Evolutionary conservation across 2,888 invertebrate species (phyloP), one percentile per base, ranked within the genome.

Genomic region (Digitonthophagus gazella): DNA sequence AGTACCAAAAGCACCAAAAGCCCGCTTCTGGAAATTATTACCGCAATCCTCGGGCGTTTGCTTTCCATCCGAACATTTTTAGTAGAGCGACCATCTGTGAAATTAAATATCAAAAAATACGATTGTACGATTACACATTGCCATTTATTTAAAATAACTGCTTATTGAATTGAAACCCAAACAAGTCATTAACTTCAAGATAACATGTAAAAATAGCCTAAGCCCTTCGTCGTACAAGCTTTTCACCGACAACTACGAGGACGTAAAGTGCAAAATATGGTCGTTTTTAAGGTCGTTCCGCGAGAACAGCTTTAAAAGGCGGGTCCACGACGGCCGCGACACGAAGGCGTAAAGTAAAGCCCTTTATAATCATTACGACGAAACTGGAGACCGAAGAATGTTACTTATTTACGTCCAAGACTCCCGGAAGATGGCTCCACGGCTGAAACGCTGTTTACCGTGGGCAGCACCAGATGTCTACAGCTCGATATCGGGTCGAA

Each of bases 281-380:
- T 11, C n/a, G n/a, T n/a, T n/a, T n/a, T n/a, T n/a, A n/a, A n/a
- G n/a, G n/a, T 44, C 28, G 28, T 44, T 44, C 11, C 11, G 6
- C 2, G 28, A 6, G 3, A 5, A 11, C 8, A 44, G 28, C 28
- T 5, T 44, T 44, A 44, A 44, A 44, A 44, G 28, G n/a, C n/a
- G n/a, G 28, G 28, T 44, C 28, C 72, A 75, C 75, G 57, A 22
- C 18, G 56, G 11, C 75, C 76, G 75, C 76, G 78, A 76, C 76
- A 78, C 78, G 78, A 77, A 76, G 76, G 74, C 77, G 76, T 78
- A 78, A 78, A 79, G 77, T 76, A 76, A 72, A 76, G 76, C 74
- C 75, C 78, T 79, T 78, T 78, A 78, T 79, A 78, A 79, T 79
- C 79, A 78, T 79, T 78, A 44, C 28, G 77, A 71, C 65, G 74